phyloP scores from a whole-genome alignment of 1,140 invertebrate species.

The Maconellicoccus hirsutus region DNA sequence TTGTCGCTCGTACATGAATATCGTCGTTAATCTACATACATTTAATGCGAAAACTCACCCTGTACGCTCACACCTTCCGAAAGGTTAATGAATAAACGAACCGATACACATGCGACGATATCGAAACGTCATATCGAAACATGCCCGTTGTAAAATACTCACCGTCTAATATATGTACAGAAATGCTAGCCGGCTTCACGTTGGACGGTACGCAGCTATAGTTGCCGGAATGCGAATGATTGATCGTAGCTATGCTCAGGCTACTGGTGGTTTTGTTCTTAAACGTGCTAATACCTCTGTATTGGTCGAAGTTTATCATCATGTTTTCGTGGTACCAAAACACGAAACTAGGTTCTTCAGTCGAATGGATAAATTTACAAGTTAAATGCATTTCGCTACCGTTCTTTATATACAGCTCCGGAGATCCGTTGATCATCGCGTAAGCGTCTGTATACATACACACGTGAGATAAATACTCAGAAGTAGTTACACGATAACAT shows the following conservation, averaged over 20 bases:
- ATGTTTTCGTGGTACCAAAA: conserved; percentile 51
- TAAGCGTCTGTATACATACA: conserved; percentile 52
- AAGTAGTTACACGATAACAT: too few species aligned
- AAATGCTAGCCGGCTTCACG: conserved; percentile 65
- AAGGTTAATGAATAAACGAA: not conserved
- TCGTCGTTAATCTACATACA: too few species aligned
- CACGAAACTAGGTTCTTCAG: conserved; percentile 61
- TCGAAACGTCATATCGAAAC: not conserved
- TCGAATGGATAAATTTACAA: conserved; percentile 55
- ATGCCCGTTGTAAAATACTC: too few species aligned
- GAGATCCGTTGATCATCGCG: conserved; percentile 59
- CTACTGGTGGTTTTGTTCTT: conserved; percentile 35
- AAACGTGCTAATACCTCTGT: conserved; percentile 31
- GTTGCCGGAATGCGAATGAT: conserved; percentile 58
- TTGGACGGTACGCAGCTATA: conserved; percentile 79
- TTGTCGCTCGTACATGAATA: too few species aligned
- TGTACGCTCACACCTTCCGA: too few species aligned
- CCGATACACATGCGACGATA: not conserved
- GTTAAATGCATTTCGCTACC: conserved; percentile 57
- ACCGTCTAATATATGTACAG: conserved; percentile 76
- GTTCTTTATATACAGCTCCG: conserved; percentile 60
- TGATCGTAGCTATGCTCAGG: conserved; percentile 35
- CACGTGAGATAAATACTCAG: too few species aligned
- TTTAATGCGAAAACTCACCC: too few species aligned
- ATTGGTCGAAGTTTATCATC: conserved; percentile 41